A percentile compares a stretch with the other conserved stretches of the same genome.
Conservation (phyloP, 92 coral and sea anemone species). For the Epizoanthus rinbou region DNA sequence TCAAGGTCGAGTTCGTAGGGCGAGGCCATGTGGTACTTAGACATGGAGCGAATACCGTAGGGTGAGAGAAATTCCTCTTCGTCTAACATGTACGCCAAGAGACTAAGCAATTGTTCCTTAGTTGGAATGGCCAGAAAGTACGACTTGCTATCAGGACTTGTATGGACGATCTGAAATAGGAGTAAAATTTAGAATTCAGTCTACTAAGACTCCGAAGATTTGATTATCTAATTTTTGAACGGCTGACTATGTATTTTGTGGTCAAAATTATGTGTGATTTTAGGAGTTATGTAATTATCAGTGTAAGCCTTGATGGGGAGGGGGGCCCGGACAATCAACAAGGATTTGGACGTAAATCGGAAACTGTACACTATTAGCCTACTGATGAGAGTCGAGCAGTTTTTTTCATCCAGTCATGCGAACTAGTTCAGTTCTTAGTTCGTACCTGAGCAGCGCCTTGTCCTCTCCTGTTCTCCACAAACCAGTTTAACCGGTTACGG, state of each 20-base stretch:
- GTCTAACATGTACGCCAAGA: constrained; percentile 77
- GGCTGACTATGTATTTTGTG: too few relatives aligned
- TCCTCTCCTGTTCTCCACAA: constrained; percentile 79
- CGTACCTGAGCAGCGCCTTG: constrained; percentile 63
- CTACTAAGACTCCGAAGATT: too few relatives aligned
- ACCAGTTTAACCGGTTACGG: constrained; percentile 84
- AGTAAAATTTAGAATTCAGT: background rate
- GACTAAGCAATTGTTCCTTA: constrained; percentile 67
- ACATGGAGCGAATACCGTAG: constrained; percentile 85
- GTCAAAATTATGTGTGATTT: too few relatives aligned
- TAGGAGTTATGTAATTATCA: too few relatives aligned
- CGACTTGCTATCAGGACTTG: constrained; percentile 71
- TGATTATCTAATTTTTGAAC: too few relatives aligned
- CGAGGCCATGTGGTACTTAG: constrained; percentile 69
- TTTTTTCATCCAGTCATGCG: background rate
- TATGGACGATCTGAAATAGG: constrained; percentile 60
- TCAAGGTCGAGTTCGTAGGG: constrained; percentile 73
- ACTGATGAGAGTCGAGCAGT: background rate
- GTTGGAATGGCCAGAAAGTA: constrained; percentile 92
- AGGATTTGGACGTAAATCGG: too few relatives aligned
- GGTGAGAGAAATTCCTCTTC: constrained; percentile 90
- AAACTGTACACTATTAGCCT: too few relatives aligned
- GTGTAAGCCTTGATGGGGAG: too few relatives aligned
- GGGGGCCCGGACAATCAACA: too few relatives aligned
- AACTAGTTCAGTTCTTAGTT: too few relatives aligned